phyloP scores from a whole-genome alignment of 2,888 invertebrate species.

The Acrobasis repandana region DNA sequence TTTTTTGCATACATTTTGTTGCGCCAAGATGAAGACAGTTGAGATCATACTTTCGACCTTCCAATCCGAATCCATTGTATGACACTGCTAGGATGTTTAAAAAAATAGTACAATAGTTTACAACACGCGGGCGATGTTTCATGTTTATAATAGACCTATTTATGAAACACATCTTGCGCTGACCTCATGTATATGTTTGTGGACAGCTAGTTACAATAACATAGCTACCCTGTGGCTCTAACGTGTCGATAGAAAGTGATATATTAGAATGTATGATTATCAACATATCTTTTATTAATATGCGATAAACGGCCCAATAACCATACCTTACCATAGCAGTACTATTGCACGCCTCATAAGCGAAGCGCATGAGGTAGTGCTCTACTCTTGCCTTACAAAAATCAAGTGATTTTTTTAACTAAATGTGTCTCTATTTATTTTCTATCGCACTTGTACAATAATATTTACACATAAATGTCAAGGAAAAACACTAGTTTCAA shows the following conservation, averaged over 20 bases:
- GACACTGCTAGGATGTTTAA: conserved; percentile 39
- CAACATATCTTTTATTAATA: too few species aligned
- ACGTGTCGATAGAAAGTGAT: neutral
- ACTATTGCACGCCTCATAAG: too few species aligned
- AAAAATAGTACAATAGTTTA: conserved; percentile 52
- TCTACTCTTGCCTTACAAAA: too few species aligned
- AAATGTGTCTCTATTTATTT: too few species aligned
- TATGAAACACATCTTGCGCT: conserved; percentile 67
- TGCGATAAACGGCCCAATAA: too few species aligned
- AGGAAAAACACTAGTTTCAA: too few species aligned
- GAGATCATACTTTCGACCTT: neutral
- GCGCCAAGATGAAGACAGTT: neutral
- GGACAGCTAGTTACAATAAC: conserved; percentile 40
- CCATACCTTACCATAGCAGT: too few species aligned
- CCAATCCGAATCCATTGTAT: conserved; percentile 11
- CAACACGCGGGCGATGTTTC: conserved; percentile 49
- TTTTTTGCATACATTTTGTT: too few species aligned
- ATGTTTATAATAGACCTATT: conserved; percentile 62
- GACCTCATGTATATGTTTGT: conserved; percentile 70
- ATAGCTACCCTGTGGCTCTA: conserved; percentile 23
- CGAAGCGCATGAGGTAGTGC: too few species aligned
- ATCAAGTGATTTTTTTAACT: too few species aligned
- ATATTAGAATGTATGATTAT: neutral
- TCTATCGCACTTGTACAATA: too few species aligned
- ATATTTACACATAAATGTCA: too few species aligned